Base-by-base conservation (phyloP, 2,113 vertebrate species). In the Numida meleagris region DNA sequence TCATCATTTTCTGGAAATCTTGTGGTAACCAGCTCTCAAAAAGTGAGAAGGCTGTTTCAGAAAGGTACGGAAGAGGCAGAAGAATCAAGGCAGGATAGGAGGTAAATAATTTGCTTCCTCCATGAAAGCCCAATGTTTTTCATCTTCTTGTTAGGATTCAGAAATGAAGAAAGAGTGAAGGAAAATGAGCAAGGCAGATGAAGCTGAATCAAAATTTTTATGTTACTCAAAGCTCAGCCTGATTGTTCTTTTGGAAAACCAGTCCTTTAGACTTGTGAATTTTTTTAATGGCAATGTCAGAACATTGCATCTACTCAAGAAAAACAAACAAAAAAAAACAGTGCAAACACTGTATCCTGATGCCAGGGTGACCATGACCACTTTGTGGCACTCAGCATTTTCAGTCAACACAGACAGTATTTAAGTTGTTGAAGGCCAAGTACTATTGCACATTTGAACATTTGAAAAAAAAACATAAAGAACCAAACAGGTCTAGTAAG, bases 221-320 rank as follows among this genome's bases (percentile, higher is more conserved):
- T 0, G 13, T 24, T 43, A 40, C 33, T 82, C 23, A 66, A 51
- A 40, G 48, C 21, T 75, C 42, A 71, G 14, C 29, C 8, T 53
- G 43, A 42, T 59, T 77, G 45, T 71, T 24, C 14, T 43, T 20
- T 31, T 33, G n/a, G 9, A 74, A 4, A 71, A 29, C 4, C 42
- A 36, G 23, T 31, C 21, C 21, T 65, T 45, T 42, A 61, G 61
- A 67, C 15, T 8, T 29, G 6, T 10, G 20, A 36, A 0, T 1
- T 53, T 31, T 93, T 73, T 12, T 77, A 78, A 90, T 20, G 15
- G n/a, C 71, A 73, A 6, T 14, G 59, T 81, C 82, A 81, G 57
- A 61, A 34, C 23, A 15, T 27, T 57, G 4, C n/a, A 25, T n/a
- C 38, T n/a, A 36, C 25, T 75, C 33, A 36, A 66, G 65, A 53